Evolutionary conservation across 1,140 invertebrate genomes (phyloP), one percentile per base, ranked within the genome.

Genomic region (Lasioglossum baleicum): DNA sequence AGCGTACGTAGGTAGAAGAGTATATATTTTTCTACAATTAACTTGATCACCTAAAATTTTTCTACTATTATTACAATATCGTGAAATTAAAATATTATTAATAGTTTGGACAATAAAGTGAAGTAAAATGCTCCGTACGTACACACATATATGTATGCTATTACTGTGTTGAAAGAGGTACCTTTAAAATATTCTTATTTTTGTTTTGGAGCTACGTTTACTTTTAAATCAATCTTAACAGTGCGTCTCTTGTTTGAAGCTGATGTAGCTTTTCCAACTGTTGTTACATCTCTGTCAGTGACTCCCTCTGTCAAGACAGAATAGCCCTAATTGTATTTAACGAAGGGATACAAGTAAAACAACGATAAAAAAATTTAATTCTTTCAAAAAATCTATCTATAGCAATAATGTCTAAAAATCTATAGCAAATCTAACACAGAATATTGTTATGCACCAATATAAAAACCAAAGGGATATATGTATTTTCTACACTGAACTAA

Each of bases 201-300:
- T 90, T 90, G 90, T 93, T 95, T 96, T 64, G 96, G 96, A 90
- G 96, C 94, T 89, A 97, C 92, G 92, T 96, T 96, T 84, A 97
- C 95, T 93, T 95, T 96, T 87, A 97, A 95, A 93, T 96, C 96
- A 90, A 96, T 94, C 94, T 96, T 96, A 89, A 97, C 79, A 94
- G 95, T 94, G 94, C 95, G 94, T 95, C 95, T 95, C 95, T 95
- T 94, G 95, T 95, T 92, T 93, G 94, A 95, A 94, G 95, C 93
- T 94, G 94, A 94, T 94, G 94, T 92, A 93, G 94, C 92, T 94
- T 88, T 94, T 93, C 92, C 91, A 83, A 85, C 89, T 80, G 92
- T 90, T 42, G 85, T 77, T 91, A 93, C 92, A 91, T 93, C 92
- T 93, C 92, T 93, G 92, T 94, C 93, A 85, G 92, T 93, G 93